phyloP scores from a whole-genome alignment of 2,888 invertebrate species.

The Rhamphomyia laevipes region DNA sequence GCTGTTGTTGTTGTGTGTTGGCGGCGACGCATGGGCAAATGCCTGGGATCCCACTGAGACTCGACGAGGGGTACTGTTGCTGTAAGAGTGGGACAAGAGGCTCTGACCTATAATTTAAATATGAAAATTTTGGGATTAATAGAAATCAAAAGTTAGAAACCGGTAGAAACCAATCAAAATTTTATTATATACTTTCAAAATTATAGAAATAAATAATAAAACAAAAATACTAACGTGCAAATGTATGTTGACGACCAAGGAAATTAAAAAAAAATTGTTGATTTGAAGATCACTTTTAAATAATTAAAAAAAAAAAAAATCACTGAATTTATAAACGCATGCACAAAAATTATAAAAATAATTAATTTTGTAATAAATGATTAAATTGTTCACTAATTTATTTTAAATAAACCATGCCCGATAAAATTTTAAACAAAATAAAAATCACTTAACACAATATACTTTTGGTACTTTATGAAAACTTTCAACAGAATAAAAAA shows the following conservation, averaged over 20 bases:
- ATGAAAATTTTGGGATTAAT: too few relatives aligned
- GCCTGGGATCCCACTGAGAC: slow-evolving; percentile 39
- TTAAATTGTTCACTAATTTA: too few relatives aligned
- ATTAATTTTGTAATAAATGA: not conserved
- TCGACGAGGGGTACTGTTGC: slow-evolving; percentile 37
- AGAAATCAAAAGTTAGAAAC: too few relatives aligned
- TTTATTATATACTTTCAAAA: not conserved
- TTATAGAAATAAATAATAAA: slow-evolving; percentile 1
- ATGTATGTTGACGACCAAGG: not conserved
- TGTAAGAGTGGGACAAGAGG: slow-evolving; percentile 38
- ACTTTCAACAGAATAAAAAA: too few relatives aligned
- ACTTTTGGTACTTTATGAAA: too few relatives aligned
- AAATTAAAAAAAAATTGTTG: not conserved
- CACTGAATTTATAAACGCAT: not conserved
- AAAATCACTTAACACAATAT: too few relatives aligned
- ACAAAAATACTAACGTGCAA: slow-evolving; percentile 10
- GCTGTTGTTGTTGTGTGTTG: slow-evolving; percentile 27
- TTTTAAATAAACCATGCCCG: too few relatives aligned
- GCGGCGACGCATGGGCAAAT: slow-evolving; percentile 35
- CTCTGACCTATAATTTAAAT: slow-evolving; percentile 30
- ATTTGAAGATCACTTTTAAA: not conserved
- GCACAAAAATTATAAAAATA: not conserved
- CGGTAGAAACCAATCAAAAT: too few relatives aligned
- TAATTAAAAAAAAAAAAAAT: not conserved
- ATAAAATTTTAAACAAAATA: too few relatives aligned